Percentiles rank a stretch among this genome's conserved stretches.
phyloP scores from a whole-genome alignment of 2,113 vertebrate genomes.

The Shinisaurus crocodilurus region DNA sequence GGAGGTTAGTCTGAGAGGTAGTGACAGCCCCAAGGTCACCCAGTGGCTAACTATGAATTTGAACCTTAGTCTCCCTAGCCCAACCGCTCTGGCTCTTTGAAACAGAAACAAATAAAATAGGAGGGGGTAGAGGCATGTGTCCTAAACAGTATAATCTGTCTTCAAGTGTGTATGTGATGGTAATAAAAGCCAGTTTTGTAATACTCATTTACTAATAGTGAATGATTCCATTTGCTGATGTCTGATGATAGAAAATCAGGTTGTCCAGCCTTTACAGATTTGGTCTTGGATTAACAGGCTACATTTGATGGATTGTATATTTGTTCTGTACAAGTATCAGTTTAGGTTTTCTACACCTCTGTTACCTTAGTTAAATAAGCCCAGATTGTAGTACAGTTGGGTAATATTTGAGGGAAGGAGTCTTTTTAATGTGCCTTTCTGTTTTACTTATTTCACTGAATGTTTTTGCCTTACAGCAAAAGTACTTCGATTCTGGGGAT shows the following conservation, averaged over 20 bases:
- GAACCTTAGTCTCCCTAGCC: not conserved
- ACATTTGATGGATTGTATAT: not conserved
- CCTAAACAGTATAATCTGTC: not conserved
- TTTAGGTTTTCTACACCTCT: not conserved
- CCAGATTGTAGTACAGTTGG: not conserved
- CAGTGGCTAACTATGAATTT: not conserved
- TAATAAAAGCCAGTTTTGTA: not conserved
- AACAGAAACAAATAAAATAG: not conserved
- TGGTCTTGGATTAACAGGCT: not conserved
- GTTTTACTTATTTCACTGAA: slow-evolving; percentile 10
- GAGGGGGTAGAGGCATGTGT: not conserved
- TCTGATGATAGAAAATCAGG: not conserved
- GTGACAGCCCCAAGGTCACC: not conserved
- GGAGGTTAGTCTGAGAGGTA: not conserved
- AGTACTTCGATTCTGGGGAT: slow-evolving; percentile 99
- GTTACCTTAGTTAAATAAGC: not conserved
- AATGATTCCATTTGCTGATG: not conserved
- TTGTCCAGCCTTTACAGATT: not conserved
- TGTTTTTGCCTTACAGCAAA: slow-evolving; percentile 86
- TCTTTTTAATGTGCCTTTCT: not conserved
- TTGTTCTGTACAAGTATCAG: not conserved
- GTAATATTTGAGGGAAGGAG: not conserved
- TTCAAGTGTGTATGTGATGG: not conserved
- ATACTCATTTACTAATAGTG: not conserved
- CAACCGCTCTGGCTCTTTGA: not conserved